phyloP scores from a whole-genome alignment of 2,888 invertebrate species.

The Sinopyrophorus schimmeli region DNA sequence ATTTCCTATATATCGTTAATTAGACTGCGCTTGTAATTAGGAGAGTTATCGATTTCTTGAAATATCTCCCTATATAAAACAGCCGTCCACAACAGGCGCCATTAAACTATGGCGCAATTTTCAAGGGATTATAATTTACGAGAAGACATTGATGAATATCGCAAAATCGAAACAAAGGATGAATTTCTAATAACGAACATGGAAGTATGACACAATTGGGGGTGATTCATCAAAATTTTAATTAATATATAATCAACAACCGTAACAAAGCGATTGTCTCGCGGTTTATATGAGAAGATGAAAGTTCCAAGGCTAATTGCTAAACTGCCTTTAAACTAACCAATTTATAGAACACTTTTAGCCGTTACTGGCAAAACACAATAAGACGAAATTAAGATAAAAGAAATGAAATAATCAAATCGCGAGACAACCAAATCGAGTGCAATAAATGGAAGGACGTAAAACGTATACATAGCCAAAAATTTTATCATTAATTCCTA shows the following conservation, averaged over 20 bases:
- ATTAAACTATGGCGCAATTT: constrained; percentile 42
- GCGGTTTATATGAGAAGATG: constrained; percentile 37
- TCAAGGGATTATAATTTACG: constrained; percentile 43
- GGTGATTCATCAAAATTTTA: constrained; percentile 54
- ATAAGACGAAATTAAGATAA: too few species aligned
- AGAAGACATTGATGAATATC: constrained; percentile 46
- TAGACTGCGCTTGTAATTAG: constrained; percentile 55
- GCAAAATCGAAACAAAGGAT: constrained; percentile 49
- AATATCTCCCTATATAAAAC: constrained; percentile 51
- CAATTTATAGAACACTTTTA: constrained; percentile 15
- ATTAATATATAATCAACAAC: constrained; percentile 54
- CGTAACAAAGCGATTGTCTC: constrained; percentile 52
- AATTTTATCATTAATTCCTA: constrained; percentile 1
- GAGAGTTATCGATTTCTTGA: constrained; percentile 52
- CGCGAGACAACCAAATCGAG: too few species aligned
- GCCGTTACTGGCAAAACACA: too few species aligned
- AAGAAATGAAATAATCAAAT: too few species aligned
- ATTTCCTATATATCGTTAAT: constrained; percentile 56
- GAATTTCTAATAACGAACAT: constrained; percentile 51
- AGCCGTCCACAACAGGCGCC: constrained; percentile 43
- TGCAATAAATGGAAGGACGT: too few species aligned
- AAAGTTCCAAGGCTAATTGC: constrained; percentile 37
- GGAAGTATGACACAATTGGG: constrained; percentile 49
- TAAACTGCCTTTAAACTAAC: constrained; percentile 26
- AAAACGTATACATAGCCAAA: too few species aligned